phyloP scores from a whole-genome alignment of 1,140 invertebrate species.

The Pollicipes pollicipes region DNA sequence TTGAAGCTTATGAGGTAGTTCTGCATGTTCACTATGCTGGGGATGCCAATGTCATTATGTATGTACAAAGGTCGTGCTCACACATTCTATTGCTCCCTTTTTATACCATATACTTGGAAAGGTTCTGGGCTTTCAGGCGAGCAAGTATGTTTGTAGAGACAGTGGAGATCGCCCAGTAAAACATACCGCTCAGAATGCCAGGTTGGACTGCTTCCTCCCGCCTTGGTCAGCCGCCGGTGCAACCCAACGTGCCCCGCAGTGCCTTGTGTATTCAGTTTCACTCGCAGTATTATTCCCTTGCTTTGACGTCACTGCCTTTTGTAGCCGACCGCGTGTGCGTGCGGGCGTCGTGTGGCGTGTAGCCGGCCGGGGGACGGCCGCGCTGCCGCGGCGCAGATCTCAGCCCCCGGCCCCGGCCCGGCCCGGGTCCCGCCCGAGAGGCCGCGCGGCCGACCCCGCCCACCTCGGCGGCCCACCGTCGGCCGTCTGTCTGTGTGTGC shows the following conservation, averaged over 20 bases:
- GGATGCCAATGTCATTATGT: conserved; percentile 1
- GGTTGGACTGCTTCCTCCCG: not conserved
- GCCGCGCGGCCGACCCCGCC: no score
- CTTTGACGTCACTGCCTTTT: not conserved
- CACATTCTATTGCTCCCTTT: conserved; percentile 1
- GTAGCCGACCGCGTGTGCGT: not conserved
- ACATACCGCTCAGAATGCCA: not conserved
- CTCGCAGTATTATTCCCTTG: not conserved
- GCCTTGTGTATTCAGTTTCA: not conserved
- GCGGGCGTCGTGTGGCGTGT: not conserved
- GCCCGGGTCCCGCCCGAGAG: no score
- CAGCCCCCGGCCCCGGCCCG: not conserved
- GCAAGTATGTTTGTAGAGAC: not conserved
- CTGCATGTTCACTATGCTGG: not conserved
- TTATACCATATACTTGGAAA: conserved; percentile 1
- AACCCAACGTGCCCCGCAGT: not conserved
- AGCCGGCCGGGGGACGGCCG: no score
- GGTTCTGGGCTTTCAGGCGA: not conserved
- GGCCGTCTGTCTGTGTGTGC: not conserved
- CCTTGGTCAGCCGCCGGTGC: not conserved
- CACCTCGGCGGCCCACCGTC: no score
- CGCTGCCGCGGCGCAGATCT: not conserved
- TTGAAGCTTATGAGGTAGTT: not conserved
- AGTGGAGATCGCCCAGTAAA: not conserved
- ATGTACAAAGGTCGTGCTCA: conserved; percentile 1